These are phyloP conservation scores for Drosophila equinoxialis DNA, from an alignment of 1,140 invertebrate genomes.

Conservation along the genomic window DNA sequence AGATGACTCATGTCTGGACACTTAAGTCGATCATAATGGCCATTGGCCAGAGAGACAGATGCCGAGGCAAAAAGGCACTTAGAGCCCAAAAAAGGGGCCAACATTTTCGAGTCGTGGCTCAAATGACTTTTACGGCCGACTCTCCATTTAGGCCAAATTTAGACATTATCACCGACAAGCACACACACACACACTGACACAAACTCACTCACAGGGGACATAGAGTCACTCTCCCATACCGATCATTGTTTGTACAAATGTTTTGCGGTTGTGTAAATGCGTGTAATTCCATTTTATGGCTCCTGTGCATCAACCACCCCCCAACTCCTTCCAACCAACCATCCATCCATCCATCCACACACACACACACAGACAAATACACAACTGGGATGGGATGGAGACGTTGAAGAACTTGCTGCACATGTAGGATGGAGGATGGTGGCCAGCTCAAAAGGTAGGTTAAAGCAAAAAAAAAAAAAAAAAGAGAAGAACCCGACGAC, in stretches of 20 bases:
- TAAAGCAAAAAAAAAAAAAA: conserved; percentile 42
- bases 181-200: conserved; percentile 22
- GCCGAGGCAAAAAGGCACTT: conserved; percentile 55
- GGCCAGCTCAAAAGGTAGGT: conserved; percentile 1
- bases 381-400: too few relatives aligned
- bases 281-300: conserved; percentile 79
- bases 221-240: conserved; percentile 27
- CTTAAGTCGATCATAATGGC: conserved; percentile 65
- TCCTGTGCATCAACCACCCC: conserved; percentile 62
- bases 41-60: not conserved
- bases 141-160: conserved; percentile 68
- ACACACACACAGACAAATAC: too few relatives aligned
- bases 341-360: too few relatives aligned
- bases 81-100: conserved; percentile 38
- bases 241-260: conserved; percentile 61
- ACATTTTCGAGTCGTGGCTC: conserved; percentile 42
- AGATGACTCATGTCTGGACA: conserved; percentile 71
- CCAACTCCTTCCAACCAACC: conserved; percentile 8
- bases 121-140: conserved; percentile 52
- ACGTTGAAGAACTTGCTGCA: too few relatives aligned
- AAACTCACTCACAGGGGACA: not conserved
- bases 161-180: conserved; percentile 62
- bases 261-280: conserved; percentile 73
- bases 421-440: too few relatives aligned
- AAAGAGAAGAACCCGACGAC: conserved; percentile 39